Base-by-base conservation (phyloP, 2,888 invertebrate genomes). In the Aleiodes leptofemur region DNA sequence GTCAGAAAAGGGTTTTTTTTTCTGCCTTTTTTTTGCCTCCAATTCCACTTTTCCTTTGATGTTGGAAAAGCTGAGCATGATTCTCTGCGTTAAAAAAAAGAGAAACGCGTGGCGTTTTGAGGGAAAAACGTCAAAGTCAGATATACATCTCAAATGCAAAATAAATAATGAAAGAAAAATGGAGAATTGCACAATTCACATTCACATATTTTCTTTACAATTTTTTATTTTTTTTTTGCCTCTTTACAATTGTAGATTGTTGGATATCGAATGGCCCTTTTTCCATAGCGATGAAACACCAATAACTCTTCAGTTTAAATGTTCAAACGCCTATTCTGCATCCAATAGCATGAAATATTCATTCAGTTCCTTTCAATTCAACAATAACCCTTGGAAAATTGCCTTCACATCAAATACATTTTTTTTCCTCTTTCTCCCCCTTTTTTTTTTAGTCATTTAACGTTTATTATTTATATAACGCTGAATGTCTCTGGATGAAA, bases 31-130 rank as follows among this genome's bases (percentile, higher is more conserved):
- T 23, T 23, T 23, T 38, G 8, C 38, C 61, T 38, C 43, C 61
- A 64, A 64, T 64, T 64, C 48, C 34, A 34, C 48, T 64, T 48
- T 64, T 61, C 61, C 64, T 64, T 64, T 64, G 64, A 64, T 48
- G 64, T 64, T 64, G 14, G 38, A 61, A 43, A 61, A 57, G 14
- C 31, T 31, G 34, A 31, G 14, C 31, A 59, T 59, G 34, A 14
- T 48, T 11, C 16, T 48, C 48, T 64, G 16, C 29, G 64, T 16
- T 8, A 23, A 23, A 23, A 23, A 23, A 64, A 16, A 43, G 34
- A 9, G 9, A 34, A 64, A 64, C 43, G 34, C 16, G 16, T 38
- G 31, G 34, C 16, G 16, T 38, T 14, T 61, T 9, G n/a, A 14
- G 31, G 59, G 11, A 11, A 11, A 43, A 43, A 43, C 43, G 48